Evolutionary conservation across 2,113 vertebrate genomes (phyloP).

Genomic region (Rhabdornis inornatus): DNA sequence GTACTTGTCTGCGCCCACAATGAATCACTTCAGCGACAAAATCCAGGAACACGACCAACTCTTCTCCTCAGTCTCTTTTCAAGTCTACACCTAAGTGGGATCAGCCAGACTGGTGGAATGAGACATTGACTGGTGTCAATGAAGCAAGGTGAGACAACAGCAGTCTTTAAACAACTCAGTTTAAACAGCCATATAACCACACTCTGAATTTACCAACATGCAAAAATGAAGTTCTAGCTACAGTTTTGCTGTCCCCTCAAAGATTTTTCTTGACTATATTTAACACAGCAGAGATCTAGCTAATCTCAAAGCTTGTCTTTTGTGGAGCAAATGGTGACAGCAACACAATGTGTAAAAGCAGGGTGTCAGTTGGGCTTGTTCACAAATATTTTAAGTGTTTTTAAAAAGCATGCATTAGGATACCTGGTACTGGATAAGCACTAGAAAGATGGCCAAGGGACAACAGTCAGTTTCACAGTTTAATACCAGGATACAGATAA

Average conservation of each 20-base stretch:
- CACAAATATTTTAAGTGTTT: not conserved
- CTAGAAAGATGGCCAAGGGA: not conserved
- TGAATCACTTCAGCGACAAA: not conserved
- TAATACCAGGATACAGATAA: not conserved
- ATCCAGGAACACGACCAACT: not conserved
- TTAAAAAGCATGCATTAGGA: not conserved
- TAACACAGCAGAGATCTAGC: not conserved
- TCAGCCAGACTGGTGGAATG: not conserved
- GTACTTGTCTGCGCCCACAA: not conserved
- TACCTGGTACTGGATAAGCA: not conserved
- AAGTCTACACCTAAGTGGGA: not conserved
- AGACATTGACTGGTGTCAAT: not conserved
- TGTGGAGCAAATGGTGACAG: accelerated
- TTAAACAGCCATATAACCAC: not conserved
- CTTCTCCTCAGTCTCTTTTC: not conserved
- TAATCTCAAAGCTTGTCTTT: not conserved
- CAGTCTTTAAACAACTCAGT: not conserved
- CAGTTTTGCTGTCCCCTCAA: not conserved
- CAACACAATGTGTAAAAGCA: not conserved
- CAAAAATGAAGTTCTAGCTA: not conserved
- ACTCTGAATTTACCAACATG: not conserved
- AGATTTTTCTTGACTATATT: not conserved
- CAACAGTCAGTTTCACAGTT: not conserved
- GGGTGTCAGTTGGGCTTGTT: not conserved
- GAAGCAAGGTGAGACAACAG: not conserved